Base-by-base conservation (phyloP, 1,140 invertebrate genomes). In the Augochlora pura region DNA sequence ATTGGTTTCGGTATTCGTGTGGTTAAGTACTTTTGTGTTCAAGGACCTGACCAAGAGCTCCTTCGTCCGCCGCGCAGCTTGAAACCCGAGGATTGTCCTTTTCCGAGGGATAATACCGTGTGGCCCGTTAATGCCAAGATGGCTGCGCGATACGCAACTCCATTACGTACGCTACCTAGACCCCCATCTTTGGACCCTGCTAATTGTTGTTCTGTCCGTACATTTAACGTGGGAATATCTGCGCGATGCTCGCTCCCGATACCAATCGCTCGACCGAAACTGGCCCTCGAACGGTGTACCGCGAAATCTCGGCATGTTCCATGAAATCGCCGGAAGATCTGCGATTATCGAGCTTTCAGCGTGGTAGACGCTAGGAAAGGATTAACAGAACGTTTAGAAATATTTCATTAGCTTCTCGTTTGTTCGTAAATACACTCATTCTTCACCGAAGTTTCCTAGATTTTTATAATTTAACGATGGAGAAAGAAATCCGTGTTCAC, bases 41-140 rank as follows among this genome's bases (percentile, higher is more conserved):
- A 64, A 80, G 73, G 67, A 64, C 59, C 82, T 73, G 57, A 74
- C 68, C 64, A n/a, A 57, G 52, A 63, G 46, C 54, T 82, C 27
- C 60, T 75, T 23, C 42, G 23, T 69, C 68, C 66, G 39, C 42
- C 27, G 27, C 27, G 18, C 3, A 12, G 25, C 39, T 52, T 60
- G 39, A 62, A 81, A 68, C 57, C 38, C 60, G 57, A 42, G 70
- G 71, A 83, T 72, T 84, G 84, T 70, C 74, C 81, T 84, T 82
- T 83, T 72, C 70, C 60, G 32, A 75, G 39, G 84, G 82, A 86
- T 83, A 87, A 86, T 85, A 78, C 81, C 60, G 38, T 54, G 73
- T 77, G 73, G 81, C 59, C 78, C 49, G 86, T 82, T 84, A 86
- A 75, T 86, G 73, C 84, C 75, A 86, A 86, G 85, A 87, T 87